A percentile compares a stretch with the other conserved stretches of the same genome.
Evolutionary conservation across 1,140 invertebrate species (phyloP).

Genomic region (Augochlora pura): DNA sequence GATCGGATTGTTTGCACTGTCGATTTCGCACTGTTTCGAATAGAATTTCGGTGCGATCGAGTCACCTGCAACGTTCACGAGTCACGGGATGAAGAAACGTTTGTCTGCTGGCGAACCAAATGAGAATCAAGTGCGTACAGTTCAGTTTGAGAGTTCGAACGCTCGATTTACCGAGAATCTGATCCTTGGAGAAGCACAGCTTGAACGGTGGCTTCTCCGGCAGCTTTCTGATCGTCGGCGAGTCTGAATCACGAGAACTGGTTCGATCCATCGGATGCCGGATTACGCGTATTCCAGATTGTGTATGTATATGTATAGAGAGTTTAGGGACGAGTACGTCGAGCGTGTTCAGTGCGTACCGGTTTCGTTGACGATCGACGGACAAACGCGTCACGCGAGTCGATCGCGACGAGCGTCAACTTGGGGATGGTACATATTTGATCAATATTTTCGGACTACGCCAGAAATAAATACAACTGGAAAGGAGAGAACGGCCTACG

Average conservation of each 20-base stretch:
- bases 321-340: too few species aligned
- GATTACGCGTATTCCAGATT: too few species aligned
- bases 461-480: conserved; percentile 11
- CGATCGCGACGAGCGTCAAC: not conserved
- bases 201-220: conserved; percentile 68
- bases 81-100: too few species aligned
- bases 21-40: conserved; percentile 53
- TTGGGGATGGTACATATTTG: conserved; percentile 60
- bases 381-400: too few species aligned
- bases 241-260: conserved; percentile 35
- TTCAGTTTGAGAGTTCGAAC: conserved; percentile 59
- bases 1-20: conserved; percentile 33
- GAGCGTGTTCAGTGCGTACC: too few species aligned
- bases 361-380: too few species aligned
- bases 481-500: not conserved
- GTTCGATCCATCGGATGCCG: conserved; percentile 21
- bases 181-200: conserved; percentile 71
- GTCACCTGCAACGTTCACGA: conserved; percentile 57
- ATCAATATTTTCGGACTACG: conserved; percentile 63
- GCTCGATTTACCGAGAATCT: conserved; percentile 68
- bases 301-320: too few species aligned
- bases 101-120: too few species aligned
- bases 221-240: conserved; percentile 33
- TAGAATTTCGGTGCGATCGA: conserved; percentile 74
- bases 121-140: conserved; percentile 51